Base-by-base conservation (phyloP, 2,113 vertebrate species). In the Merops nubicus region DNA sequence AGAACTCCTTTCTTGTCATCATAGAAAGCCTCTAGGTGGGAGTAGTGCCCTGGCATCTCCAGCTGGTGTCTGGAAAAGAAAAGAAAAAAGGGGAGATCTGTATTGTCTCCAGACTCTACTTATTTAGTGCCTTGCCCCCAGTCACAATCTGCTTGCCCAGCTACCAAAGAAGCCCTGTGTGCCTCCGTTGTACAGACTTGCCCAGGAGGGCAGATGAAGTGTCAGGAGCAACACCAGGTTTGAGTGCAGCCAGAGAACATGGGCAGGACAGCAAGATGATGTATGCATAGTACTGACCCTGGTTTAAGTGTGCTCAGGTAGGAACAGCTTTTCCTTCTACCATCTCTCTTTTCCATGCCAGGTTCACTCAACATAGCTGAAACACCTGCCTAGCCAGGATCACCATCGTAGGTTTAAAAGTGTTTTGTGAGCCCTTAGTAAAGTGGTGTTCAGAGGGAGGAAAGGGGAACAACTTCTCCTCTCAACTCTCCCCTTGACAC, bases 1-100 rank as follows among this genome's bases (percentile, higher is more conserved):
- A 99, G 98, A 69, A 99, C 98, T 12, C 99, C 99, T 92, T 99
- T 99, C 98, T 99, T 99, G 96, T 99, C 99, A 91, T 99, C 99
- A 8, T 99, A 99, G 97, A 99, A 99, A 0, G 99, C 99, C 92
- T 99, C 99, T 91, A 99, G 98, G 22, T 99, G 99, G 70, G 99
- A 99, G 90, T 99, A 99, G 85, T 99, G 99, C 22, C 99, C 99
- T 4, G 99, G 99, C 94, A 97, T 99, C 98, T 99, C 98, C 93
- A 99, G 96, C 98, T 99, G 99, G 91, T 99, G 99, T 94, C 99
- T 99, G 92, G 29, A 93, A 80, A 90, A 93, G 56, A 97, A 74
- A 85, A 63, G 12, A 57, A 84, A 78, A 91, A 43, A 60, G 8
- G 9, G 21, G 43, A 74, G 34, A 78, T 53, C 22, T 78, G 73